phyloP scores from a whole-genome alignment of 2,113 vertebrate genomes.

The Cyanoramphus novaezelandiae region DNA sequence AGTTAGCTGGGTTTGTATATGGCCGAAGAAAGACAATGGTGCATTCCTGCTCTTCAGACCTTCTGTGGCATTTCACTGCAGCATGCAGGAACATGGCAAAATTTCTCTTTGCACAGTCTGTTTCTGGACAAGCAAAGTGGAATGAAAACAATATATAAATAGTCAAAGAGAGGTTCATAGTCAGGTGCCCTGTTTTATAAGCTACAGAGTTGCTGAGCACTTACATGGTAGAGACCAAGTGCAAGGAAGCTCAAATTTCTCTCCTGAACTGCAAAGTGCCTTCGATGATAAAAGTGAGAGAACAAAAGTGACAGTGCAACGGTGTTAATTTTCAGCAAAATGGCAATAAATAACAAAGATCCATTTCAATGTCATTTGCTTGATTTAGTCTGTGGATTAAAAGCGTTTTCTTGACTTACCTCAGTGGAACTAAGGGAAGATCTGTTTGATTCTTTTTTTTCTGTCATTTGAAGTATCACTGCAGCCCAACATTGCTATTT shows the following conservation, averaged over 20 bases:
- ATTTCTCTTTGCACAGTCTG: background rate
- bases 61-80: background rate
- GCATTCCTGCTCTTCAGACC: background rate
- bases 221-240: background rate
- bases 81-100: background rate
- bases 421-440: background rate
- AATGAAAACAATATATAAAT: background rate
- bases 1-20: background rate
- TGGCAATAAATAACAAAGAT: background rate
- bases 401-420: background rate
- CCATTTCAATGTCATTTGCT: background rate
- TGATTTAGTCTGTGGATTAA: background rate
- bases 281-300: background rate
- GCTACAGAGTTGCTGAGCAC: background rate
- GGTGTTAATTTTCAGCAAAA: background rate
- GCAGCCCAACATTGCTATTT: background rate
- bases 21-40: background rate
- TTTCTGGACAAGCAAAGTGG: background rate
- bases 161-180: background rate
- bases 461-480: background rate
- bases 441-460: background rate
- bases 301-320: background rate
- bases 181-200: background rate
- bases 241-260: background rate
- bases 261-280: background rate